Evolutionary conservation across 2,888 invertebrate species (phyloP).

Genomic region (Marasmarcha lunaedactyla): DNA sequence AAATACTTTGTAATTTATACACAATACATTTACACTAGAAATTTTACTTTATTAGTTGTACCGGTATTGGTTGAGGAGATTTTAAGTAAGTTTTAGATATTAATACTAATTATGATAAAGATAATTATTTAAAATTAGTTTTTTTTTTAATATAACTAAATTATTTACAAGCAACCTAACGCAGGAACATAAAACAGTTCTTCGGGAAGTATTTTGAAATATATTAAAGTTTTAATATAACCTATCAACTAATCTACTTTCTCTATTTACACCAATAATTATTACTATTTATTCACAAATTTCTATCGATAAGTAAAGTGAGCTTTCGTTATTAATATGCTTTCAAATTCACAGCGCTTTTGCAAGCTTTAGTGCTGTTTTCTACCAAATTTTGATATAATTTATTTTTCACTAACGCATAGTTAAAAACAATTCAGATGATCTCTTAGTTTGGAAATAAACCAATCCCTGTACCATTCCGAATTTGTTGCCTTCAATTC

Average conservation of each 20-base stretch:
- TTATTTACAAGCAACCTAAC: conserved; percentile 47
- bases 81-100: conserved; percentile 19
- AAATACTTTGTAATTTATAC: conserved; percentile 43
- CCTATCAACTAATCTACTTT: conserved; percentile 25
- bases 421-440: too few relatives aligned
- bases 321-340: conserved; percentile 41
- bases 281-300: conserved; percentile 46
- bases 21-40: conserved; percentile 43
- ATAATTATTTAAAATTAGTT: neutral
- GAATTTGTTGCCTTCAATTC: conserved; percentile 45
- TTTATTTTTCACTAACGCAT: too few relatives aligned
- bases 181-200: conserved; percentile 68
- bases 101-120: conserved; percentile 22
- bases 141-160: neutral
- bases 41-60: conserved; percentile 23
- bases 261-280: neutral
- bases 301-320: conserved; percentile 33
- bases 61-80: conserved; percentile 43
- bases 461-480: conserved; percentile 66
- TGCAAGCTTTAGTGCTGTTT: too few relatives aligned
- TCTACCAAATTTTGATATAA: too few relatives aligned
- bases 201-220: conserved; percentile 56
- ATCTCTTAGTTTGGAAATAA: too few relatives aligned
- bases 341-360: conserved; percentile 45
- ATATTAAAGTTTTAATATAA: conserved; percentile 60